phyloP scores from a whole-genome alignment of 2,888 invertebrate species.

The Epinotia brunnichana region DNA sequence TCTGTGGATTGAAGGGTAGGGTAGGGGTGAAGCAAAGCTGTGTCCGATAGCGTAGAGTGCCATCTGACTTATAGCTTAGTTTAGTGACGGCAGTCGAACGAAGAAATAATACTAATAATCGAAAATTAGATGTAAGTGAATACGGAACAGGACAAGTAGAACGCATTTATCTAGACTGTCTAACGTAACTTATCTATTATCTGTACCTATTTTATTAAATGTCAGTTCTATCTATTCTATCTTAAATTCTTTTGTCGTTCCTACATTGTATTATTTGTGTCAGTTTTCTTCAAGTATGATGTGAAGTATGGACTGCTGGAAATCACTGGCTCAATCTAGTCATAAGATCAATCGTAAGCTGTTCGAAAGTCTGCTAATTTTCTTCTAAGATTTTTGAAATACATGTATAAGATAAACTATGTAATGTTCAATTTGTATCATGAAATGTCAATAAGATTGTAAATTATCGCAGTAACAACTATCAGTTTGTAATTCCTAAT shows the following conservation, averaged over 20 bases:
- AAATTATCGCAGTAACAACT: constrained; percentile 66
- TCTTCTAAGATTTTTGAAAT: constrained; percentile 73
- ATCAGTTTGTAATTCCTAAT: constrained; percentile 61
- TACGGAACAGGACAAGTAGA: constrained; percentile 66
- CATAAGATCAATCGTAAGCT: constrained; percentile 82
- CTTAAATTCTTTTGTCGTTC: constrained; percentile 71
- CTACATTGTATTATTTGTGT: constrained; percentile 79
- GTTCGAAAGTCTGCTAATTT: constrained; percentile 74
- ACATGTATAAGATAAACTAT: constrained; percentile 68
- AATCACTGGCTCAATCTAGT: constrained; percentile 83
- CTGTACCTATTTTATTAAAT: constrained; percentile 47
- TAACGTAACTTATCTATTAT: constrained; percentile 56
- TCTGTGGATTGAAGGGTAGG: constrained; percentile 50
- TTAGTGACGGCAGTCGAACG: constrained; percentile 77
- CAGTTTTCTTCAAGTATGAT: constrained; percentile 73
- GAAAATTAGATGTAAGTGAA: constrained; percentile 75
- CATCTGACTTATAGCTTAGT: constrained; percentile 80
- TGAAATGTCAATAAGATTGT: constrained; percentile 60
- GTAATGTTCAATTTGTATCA: constrained; percentile 58
- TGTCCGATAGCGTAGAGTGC: constrained; percentile 77
- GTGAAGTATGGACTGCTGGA: constrained; percentile 67
- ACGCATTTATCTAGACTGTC: constrained; percentile 63
- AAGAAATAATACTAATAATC: constrained; percentile 79
- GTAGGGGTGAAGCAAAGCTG: constrained; percentile 59
- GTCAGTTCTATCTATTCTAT: constrained; percentile 48